Evolutionary conservation across 2,113 vertebrate genomes (phyloP), one percentile per base, ranked within the genome.

Genomic region (Thryonomys swinderianus): DNA sequence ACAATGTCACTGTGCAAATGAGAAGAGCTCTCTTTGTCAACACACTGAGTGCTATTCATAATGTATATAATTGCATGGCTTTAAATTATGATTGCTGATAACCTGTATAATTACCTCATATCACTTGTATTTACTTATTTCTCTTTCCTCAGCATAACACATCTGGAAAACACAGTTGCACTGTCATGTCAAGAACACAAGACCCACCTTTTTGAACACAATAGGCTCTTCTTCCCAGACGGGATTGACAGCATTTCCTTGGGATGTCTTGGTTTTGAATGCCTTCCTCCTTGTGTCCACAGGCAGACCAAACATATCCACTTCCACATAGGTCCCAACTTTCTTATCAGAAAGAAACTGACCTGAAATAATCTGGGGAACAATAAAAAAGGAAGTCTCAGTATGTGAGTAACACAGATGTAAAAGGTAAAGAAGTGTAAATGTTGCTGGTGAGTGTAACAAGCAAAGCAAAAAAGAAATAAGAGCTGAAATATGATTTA

Each of bases 311-410:
- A 99, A 99, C 99, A 99, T 99, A 94, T 99, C 99, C 0, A 99
- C 99, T 98, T 99, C 99, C 90, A 99, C 99, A 0, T 99, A 99
- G 6, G 99, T 99, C 62, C 99, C 99, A 0, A 99, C 99, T 98
- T 99, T 99, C 98, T 99, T 99, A 97, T 99, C 99, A 3, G 99
- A 99, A 96, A 99, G 98, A 96, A 99, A 99, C 97, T 99, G 99
- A 76, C 99, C 99, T 25, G 99, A 99, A 98, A 99, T 99, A 40
- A 99, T 99, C 99, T 99, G 95, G 80, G 96, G 97, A 94, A 67
- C n/a, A 55, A 80, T 96, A 14, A 18, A 96, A 85, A 94, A 62
- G 18, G 20, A 79, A 57, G 1, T 45, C n/a, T 76, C 69, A 32
- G 89, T 37, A 51, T 59, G n/a, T 42, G 51, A 83, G 9, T 32